A percentile compares a stretch with the other conserved stretches of the same genome.
Evolutionary conservation across 2,888 invertebrate genomes (phyloP).

Genomic region (Octonoba sinensis): DNA sequence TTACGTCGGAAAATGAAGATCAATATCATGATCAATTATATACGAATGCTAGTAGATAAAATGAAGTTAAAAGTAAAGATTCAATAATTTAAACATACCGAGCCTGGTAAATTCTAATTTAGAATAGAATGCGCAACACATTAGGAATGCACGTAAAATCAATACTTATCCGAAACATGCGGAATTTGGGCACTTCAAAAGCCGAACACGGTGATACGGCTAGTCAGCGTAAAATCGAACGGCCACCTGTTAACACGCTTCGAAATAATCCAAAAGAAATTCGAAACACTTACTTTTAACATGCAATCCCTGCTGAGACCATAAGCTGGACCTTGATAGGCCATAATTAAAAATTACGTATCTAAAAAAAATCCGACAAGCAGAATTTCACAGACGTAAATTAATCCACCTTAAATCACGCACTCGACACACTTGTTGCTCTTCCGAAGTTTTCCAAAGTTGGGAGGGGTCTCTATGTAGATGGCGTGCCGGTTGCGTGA

Average conservation of each 20-base stretch:
- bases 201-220: too few relatives aligned
- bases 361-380: background rate
- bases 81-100: too few relatives aligned
- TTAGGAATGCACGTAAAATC: background rate
- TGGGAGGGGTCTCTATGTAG: constrained; percentile 1
- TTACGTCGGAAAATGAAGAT: too few relatives aligned
- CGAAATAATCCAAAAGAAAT: constrained; percentile 12
- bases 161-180: too few relatives aligned
- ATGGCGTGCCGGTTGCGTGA: constrained; percentile 1
- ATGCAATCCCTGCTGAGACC: constrained; percentile 72
- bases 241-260: constrained; percentile 49
- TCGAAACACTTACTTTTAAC: constrained; percentile 70
- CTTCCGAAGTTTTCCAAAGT: background rate
- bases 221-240: background rate
- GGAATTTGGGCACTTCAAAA: too few relatives aligned
- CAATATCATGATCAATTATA: too few relatives aligned
- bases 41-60: too few relatives aligned
- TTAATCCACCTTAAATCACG: too few relatives aligned
- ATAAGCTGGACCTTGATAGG: constrained; percentile 71
- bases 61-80: too few relatives aligned
- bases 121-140: background rate
- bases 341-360: constrained; percentile 67
- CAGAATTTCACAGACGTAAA: background rate
- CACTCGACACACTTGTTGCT: background rate
- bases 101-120: background rate